A percentile compares a stretch with the other conserved stretches of the same genome.
Conservation (phyloP, 2,797 vertebrate species). For the Astyanax mexicanus region DNA sequence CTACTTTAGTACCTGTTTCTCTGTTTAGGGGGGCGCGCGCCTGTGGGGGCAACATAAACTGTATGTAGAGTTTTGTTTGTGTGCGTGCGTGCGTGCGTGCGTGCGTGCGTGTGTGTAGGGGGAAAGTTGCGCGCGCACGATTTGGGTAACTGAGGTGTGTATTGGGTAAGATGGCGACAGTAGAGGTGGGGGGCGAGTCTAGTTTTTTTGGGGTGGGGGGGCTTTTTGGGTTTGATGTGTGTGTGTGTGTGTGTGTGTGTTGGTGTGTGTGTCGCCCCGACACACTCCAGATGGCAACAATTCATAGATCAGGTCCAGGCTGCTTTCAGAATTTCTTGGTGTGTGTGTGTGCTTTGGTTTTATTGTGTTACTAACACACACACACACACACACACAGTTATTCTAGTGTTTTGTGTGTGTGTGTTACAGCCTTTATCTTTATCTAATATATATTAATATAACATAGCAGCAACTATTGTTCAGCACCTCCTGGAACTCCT, state of each 20-base stretch:
- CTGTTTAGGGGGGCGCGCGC: too few species aligned
- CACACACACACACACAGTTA: too few species aligned
- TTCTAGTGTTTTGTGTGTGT: too few species aligned
- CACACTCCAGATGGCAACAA: conserved; percentile 12
- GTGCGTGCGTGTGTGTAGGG: conserved; percentile 14
- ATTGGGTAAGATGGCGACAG: conserved; percentile 85
- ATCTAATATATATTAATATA: too few species aligned
- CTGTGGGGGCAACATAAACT: too few species aligned
- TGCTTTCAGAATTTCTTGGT: not conserved
- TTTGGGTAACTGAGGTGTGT: conserved; percentile 75
- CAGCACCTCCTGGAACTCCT: too few species aligned
- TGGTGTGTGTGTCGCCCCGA: not conserved
- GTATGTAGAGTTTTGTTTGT: too few species aligned
- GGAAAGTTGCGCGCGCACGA: conserved; percentile 6
- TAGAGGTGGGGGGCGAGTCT: conserved; percentile 61
- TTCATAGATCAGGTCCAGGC: not conserved
- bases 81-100: too few species aligned
- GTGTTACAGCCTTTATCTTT: too few species aligned
- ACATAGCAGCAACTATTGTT: too few species aligned
- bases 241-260: conserved; percentile 35
- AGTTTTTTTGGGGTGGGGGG: conserved; percentile 63
- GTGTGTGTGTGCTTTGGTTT: not conserved
- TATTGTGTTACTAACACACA: too few species aligned
- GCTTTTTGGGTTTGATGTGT: conserved; percentile 43
- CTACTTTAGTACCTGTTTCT: too few species aligned